Evolutionary conservation across 2,797 vertebrate genomes (phyloP), one percentile per base, ranked within the genome.

Genomic region (Typhlichthys subterraneus): DNA sequence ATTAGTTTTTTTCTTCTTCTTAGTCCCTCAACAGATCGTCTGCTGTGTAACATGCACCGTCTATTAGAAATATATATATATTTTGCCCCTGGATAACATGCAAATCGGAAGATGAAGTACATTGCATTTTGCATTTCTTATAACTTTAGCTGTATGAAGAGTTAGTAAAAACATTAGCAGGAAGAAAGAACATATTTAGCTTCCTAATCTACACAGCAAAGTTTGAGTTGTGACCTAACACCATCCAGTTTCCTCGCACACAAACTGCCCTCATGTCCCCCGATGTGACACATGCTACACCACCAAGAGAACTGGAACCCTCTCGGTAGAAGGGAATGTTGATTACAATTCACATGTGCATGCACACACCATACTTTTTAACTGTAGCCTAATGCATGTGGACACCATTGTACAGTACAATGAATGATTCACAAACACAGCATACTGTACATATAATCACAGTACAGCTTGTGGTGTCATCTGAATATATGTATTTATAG

Each of bases 171-270:
- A 55, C 4, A 53, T 12, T 17, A 11, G 45, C 47, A 51, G 54
- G 57, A 53, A 53, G 45, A 46, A 19, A 46, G 5, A 9, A 11
- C 15, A 19, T 55, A 53, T 69, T 63, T 61, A 46, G 53, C 15
- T 33, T 63, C 9, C 47, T 61, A 45, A 61, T 75, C 65, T 42
- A 10, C 12, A 50, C 12, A 42, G 51, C 7, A 42, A 42, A 42
- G 38, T 42, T 42, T 42, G 38, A 42, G 8, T 42, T 42, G 38
- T 29, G 2, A 12, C 23, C 29, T 17, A 49, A 11, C 47, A 51
- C 48, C 59, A 60, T 15, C 7, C 12, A 2, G 60, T 65, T 19
- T 48, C 52, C 55, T 65, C 59, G 61, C 63, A 52, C 29, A 58
- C 23, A 29, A 29, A 29, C 61, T 10, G 8, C 5, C 29, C 31